phyloP scores from a whole-genome alignment of 2,888 invertebrate species.

The Phortica okadai region DNA sequence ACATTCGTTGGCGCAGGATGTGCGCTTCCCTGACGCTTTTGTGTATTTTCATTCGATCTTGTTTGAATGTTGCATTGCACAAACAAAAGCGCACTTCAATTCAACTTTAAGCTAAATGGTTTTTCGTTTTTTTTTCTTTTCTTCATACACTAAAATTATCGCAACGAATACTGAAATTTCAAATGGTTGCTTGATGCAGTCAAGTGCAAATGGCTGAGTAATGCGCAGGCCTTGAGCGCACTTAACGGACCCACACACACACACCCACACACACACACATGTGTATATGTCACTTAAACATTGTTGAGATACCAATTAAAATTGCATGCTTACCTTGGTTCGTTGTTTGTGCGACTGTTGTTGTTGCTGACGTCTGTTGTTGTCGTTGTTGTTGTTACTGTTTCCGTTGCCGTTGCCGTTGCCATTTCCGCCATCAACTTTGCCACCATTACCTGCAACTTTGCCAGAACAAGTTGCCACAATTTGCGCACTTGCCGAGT shows the following conservation, averaged over 20 bases:
- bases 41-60: background rate
- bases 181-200: too few species aligned
- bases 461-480: conserved; percentile 18
- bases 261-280: conserved; percentile 4
- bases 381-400: conserved; percentile 31
- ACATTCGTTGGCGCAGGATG: conserved; percentile 5
- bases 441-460: background rate
- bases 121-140: background rate
- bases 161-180: too few species aligned
- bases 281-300: background rate
- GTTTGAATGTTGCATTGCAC: background rate
- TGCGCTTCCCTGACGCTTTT: conserved; percentile 9
- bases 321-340: conserved; percentile 44
- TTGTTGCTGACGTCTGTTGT: conserved; percentile 18
- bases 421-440: background rate
- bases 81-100: background rate
- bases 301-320: conserved; percentile 29
- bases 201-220: conserved; percentile 3
- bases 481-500: conserved; percentile 57
- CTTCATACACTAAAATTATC: background rate
- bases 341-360: conserved; percentile 29
- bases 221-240: conserved; percentile 29
- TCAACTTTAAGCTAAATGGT: background rate
- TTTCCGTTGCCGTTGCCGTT: conserved; percentile 23
- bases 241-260: background rate